Evolutionary conservation across 2,888 invertebrate genomes (phyloP).

Genomic region (Malachius bipustulatus): DNA sequence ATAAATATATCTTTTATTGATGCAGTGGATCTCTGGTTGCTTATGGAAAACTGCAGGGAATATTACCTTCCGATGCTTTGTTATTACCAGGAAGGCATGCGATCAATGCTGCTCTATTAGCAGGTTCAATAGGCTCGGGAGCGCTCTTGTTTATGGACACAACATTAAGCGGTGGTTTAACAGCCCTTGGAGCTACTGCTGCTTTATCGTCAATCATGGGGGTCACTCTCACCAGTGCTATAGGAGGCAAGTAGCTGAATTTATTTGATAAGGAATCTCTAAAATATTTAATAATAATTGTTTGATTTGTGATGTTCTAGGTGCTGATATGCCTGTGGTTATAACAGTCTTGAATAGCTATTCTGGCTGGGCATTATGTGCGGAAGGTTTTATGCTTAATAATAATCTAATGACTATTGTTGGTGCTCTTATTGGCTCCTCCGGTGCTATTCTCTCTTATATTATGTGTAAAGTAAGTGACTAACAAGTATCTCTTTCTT

Average conservation of each 20-base stretch:
- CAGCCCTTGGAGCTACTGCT: slow-evolving; percentile 64
- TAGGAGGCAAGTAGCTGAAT: slow-evolving; percentile 61
- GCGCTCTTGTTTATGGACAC: slow-evolving; percentile 51
- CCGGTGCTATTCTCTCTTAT: slow-evolving; percentile 84
- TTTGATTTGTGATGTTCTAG: slow-evolving; percentile 36
- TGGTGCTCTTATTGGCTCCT: slow-evolving; percentile 81
- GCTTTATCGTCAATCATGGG: slow-evolving; percentile 71
- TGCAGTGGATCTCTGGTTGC: slow-evolving; percentile 74
- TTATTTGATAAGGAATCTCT: too few species aligned
- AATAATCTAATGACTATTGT: slow-evolving; percentile 87
- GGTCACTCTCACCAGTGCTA: slow-evolving; percentile 76
- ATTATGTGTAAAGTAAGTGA: slow-evolving; percentile 78
- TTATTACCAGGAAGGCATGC: slow-evolving; percentile 72
- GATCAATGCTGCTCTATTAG: slow-evolving; percentile 56
- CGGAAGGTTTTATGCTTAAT: slow-evolving; percentile 89
- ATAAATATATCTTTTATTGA: background rate
- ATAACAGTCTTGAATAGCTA: slow-evolving; percentile 88
- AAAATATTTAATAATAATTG: too few species aligned
- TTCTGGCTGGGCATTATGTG: slow-evolving; percentile 88
- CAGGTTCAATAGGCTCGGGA: slow-evolving; percentile 62
- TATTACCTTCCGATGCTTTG: slow-evolving; percentile 68
- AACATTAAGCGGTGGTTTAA: slow-evolving; percentile 55
- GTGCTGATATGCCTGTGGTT: slow-evolving; percentile 89
- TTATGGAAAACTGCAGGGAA: slow-evolving; percentile 79
- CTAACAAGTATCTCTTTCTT: background rate